phyloP scores from a whole-genome alignment of 2,113 vertebrate species.

The Dicentrarchus labrax region DNA sequence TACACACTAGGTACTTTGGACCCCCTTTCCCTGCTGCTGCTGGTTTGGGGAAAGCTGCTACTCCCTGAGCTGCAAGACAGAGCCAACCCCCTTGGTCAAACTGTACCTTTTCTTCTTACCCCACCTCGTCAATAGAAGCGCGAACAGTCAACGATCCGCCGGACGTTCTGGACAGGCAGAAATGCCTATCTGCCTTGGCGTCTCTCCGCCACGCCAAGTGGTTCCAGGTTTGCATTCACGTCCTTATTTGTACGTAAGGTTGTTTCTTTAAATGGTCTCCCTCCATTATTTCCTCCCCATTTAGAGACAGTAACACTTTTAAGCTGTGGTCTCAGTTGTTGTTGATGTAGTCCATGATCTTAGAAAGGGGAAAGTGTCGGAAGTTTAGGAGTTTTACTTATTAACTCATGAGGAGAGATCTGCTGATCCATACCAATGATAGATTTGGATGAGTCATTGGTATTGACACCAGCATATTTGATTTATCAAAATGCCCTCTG shows the following conservation, averaged over 20 bases:
- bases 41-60: conserved; percentile 89
- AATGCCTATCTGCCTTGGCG: conserved; percentile 99
- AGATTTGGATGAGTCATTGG: conserved; percentile 49
- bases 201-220: conserved; percentile 99
- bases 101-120: conserved; percentile 99
- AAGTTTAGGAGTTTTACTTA: conserved; percentile 6
- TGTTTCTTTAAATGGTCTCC: conserved; percentile 62
- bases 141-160: conserved; percentile 95
- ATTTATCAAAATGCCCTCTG: conserved; percentile 13
- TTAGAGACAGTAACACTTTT: conserved; percentile 38
- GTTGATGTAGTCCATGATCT: conserved; percentile 15
- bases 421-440: conserved; percentile 53
- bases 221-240: conserved; percentile 99
- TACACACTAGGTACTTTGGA: conserved; percentile 7
- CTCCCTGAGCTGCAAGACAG: conserved; percentile 94
- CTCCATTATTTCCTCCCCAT: conserved; percentile 40
- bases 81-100: conserved; percentile 99
- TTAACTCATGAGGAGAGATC: conserved; percentile 7
- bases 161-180: conserved; percentile 99
- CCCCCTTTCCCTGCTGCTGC: conserved; percentile 81
- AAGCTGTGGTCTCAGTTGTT: conserved; percentile 34
- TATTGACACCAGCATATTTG: conserved; percentile 74
- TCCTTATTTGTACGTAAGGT: conserved; percentile 93
- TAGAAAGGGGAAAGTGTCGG: conserved; percentile 14
- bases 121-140: conserved; percentile 98